A percentile compares a stretch with the other conserved stretches of the same genome.
Evolutionary conservation across 2,797 vertebrate species (phyloP).

Genomic region (Streptopelia turtur): DNA sequence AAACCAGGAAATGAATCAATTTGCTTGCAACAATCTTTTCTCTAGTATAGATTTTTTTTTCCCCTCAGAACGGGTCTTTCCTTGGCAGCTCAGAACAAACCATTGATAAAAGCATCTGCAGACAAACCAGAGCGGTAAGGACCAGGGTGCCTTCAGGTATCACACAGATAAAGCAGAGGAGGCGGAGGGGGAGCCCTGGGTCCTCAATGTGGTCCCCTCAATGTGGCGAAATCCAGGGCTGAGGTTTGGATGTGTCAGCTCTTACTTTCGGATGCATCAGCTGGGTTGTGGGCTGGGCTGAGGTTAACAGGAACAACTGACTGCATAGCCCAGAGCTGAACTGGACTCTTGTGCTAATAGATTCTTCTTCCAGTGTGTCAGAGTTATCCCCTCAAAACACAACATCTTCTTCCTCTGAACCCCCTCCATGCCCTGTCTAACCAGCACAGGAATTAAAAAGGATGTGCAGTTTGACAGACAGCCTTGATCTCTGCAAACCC

Average conservation of each 20-base stretch:
- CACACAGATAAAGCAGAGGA: neutral
- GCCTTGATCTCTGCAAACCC: neutral
- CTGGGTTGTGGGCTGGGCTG: neutral
- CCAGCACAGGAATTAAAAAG: neutral
- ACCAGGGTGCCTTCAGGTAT: neutral
- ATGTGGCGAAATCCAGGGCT: neutral
- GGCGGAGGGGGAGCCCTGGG: neutral
- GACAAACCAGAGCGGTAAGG: neutral
- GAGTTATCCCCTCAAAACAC: neutral
- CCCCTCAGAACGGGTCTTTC: neutral
- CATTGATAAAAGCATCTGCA: neutral
- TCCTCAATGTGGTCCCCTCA: too few relatives aligned
- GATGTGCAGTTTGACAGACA: neutral
- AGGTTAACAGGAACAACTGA: neutral
- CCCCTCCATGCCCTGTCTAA: neutral
- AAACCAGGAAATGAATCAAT: neutral
- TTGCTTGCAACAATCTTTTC: neutral
- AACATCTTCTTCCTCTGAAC: neutral
- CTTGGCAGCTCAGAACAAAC: neutral
- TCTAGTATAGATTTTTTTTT: too few relatives aligned
- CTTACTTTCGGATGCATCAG: neutral
- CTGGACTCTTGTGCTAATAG: neutral
- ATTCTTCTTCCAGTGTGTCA: neutral
- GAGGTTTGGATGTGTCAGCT: neutral
- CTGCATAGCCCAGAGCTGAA: neutral